These are phyloP conservation scores for Isotomurus palustris DNA, from an alignment of 2,888 invertebrate species.

Conservation along the genomic window DNA sequence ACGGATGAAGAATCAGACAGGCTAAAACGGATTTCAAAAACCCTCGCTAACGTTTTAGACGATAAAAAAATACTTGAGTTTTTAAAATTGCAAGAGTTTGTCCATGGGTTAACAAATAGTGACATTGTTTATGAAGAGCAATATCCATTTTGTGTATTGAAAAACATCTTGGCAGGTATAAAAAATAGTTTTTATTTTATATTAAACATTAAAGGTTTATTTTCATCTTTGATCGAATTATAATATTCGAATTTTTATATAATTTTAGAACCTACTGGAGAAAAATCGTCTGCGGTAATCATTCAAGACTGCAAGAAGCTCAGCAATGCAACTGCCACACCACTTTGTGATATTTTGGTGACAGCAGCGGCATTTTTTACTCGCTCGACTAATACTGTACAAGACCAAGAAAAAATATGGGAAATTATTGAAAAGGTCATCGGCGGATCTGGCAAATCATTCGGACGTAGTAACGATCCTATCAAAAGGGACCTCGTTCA, in stretches of 20 bases:
- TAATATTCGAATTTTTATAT: neutral
- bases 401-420: slow-evolving; percentile 26
- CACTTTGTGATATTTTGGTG: slow-evolving; percentile 24
- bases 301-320: slow-evolving; percentile 24
- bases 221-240: neutral
- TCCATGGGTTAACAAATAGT: slow-evolving; percentile 12
- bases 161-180: slow-evolving; percentile 2
- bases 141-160: slow-evolving; percentile 7
- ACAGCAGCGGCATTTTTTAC: slow-evolving; percentile 15
- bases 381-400: neutral
- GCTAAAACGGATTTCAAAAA: neutral
- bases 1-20: neutral
- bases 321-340: slow-evolving; percentile 21
- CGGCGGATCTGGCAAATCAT: slow-evolving; percentile 9
- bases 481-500: slow-evolving; percentile 11
- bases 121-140: slow-evolving; percentile 18
- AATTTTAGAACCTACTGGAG: neutral
- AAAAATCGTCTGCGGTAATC: slow-evolving; percentile 10
- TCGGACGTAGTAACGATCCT: neutral
- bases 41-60: slow-evolving; percentile 11
- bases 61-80: slow-evolving; percentile 14
- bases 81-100: slow-evolving; percentile 17
- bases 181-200: neutral
- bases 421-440: slow-evolving; percentile 22
- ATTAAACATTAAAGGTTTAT: neutral